Percentiles rank a stretch among this genome's conserved stretches.
Conservation (phyloP, 2,888 invertebrate species). For the Psylliodes chrysocephalus region DNA sequence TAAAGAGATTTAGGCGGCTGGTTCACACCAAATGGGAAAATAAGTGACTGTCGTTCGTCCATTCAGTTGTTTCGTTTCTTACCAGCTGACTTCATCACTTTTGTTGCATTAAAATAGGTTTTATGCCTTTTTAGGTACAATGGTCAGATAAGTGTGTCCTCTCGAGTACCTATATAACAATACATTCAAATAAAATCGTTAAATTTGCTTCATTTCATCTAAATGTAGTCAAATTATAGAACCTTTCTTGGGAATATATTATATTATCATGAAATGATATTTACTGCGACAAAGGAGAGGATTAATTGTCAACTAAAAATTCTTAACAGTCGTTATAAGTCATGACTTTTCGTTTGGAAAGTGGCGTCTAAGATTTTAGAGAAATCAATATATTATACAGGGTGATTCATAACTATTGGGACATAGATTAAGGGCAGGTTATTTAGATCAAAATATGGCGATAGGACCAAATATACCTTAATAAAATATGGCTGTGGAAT, state of each 20-base stretch:
- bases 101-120: conserved; percentile 50
- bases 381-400: no score
- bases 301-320: no score
- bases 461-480: no score
- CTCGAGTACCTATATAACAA: conserved; percentile 26
- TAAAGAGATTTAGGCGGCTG: conserved; percentile 54
- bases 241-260: not conserved
- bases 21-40: conserved; percentile 57
- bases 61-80: conserved; percentile 41
- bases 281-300: no score
- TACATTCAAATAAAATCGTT: not conserved
- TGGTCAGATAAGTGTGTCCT: conserved; percentile 53
- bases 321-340: no score
- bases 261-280: not conserved
- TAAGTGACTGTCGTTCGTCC: conserved; percentile 56
- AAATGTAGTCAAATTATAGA: conserved; percentile 6
- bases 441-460: no score
- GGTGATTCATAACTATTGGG: no score
- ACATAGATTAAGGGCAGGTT: no score
- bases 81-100: conserved; percentile 51
- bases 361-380: no score
- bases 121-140: conserved; percentile 51
- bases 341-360: no score
- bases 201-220: conserved; percentile 5
- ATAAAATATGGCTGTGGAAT: no score